Evolutionary conservation across 2,797 vertebrate genomes (phyloP).

Genomic region (Sarcophilus harrisii): DNA sequence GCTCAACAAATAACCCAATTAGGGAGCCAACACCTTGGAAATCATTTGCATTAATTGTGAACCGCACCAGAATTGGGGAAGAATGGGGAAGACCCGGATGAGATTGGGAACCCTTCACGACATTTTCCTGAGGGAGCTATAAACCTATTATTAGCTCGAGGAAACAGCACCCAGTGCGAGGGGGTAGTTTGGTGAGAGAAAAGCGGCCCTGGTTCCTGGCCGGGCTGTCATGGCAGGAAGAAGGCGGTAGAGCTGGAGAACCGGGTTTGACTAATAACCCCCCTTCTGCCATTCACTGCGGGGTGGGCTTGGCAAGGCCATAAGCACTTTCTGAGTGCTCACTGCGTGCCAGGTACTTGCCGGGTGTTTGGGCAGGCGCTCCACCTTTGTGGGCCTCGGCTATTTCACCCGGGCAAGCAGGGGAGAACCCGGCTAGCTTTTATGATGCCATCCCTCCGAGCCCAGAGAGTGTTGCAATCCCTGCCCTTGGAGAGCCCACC

Average conservation of each 20-base stretch:
- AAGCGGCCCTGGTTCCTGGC: background rate
- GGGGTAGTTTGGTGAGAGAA: background rate
- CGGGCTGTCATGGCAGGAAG: background rate
- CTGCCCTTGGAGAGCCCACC: background rate
- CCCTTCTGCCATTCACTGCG: background rate
- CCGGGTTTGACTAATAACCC: background rate
- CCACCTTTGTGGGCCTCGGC: background rate
- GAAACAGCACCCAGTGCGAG: background rate
- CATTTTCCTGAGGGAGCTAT: background rate
- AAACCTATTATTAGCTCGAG: background rate
- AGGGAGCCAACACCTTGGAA: constrained; percentile 86
- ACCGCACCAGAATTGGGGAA: background rate
- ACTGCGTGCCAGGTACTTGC: background rate
- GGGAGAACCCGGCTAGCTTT: background rate
- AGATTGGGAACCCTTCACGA: background rate
- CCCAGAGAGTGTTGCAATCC: background rate
- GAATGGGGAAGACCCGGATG: background rate
- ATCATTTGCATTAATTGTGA: constrained; percentile 84
- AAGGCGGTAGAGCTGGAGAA: background rate
- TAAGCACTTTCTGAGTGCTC: background rate
- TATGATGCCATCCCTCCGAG: background rate
- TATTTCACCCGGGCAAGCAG: background rate
- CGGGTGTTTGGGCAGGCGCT: background rate
- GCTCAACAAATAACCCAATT: constrained; percentile 93
- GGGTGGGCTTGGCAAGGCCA: background rate